A percentile compares a stretch with the other conserved stretches of the same genome.
Evolutionary conservation across 2,113 vertebrate genomes (phyloP).

Genomic region (Puma concolor): DNA sequence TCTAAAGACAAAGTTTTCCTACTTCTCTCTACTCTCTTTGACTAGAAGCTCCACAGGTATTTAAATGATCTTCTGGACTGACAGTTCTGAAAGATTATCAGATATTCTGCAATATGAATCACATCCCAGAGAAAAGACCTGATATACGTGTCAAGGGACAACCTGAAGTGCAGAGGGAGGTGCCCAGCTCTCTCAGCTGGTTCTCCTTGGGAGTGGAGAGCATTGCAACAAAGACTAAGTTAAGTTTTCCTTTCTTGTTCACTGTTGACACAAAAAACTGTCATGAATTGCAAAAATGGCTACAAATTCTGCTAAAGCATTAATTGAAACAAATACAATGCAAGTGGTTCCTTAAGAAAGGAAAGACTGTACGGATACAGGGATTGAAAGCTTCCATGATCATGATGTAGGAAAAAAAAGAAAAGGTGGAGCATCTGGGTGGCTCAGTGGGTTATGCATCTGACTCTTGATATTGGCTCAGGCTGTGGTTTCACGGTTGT

Average conservation of each 20-base stretch:
- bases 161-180: not conserved
- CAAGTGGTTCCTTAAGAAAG: not conserved
- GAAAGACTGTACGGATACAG: not conserved
- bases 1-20: not conserved
- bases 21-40: slow-evolving; percentile 18
- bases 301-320: not conserved
- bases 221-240: not conserved
- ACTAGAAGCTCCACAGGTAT: not conserved
- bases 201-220: not conserved
- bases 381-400: slow-evolving; percentile 22
- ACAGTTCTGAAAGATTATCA: not conserved
- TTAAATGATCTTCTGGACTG: not conserved
- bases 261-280: not conserved
- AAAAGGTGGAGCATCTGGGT: not conserved
- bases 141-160: not conserved
- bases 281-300: not conserved
- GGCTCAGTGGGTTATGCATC: too few relatives aligned
- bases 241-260: not conserved
- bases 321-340: not conserved
- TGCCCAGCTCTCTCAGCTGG: not conserved
- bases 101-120: not conserved
- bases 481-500: too few relatives aligned
- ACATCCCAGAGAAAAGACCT: not conserved
- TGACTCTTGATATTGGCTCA: too few relatives aligned
- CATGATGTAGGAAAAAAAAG: not conserved